phyloP scores from a whole-genome alignment of 1,140 invertebrate species.

The Muscidifurax raptorellus region DNA sequence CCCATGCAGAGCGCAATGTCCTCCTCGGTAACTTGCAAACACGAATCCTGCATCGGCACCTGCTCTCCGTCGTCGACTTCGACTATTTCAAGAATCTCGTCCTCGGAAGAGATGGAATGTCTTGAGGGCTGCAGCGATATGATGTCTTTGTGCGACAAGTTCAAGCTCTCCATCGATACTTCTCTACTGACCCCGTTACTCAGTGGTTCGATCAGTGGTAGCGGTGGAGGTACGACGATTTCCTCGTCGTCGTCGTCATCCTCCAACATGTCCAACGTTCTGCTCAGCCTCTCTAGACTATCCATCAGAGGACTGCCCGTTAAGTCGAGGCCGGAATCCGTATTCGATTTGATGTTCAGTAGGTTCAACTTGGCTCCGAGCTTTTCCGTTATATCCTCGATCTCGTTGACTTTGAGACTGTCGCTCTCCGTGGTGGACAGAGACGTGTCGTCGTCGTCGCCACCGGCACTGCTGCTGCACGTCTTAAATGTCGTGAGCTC shows the following conservation, averaged over 20 bases:
- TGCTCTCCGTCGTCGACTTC: conserved; percentile 88
- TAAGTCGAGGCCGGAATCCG: conserved; percentile 64
- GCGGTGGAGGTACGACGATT: conserved; percentile 83
- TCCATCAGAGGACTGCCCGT: conserved; percentile 67
- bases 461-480: conserved; percentile 73
- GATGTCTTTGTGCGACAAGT: conserved; percentile 75
- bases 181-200: conserved; percentile 81
- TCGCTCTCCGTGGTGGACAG: conserved; percentile 69
- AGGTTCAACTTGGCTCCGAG: conserved; percentile 70
- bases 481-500: conserved; percentile 81
- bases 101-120: conserved; percentile 74
- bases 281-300: conserved; percentile 61
- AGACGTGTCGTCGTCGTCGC: conserved; percentile 69
- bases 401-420: conserved; percentile 68
- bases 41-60: conserved; percentile 88
- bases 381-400: conserved; percentile 72
- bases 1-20: conserved; percentile 93
- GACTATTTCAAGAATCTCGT: conserved; percentile 88
- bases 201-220: conserved; percentile 84
- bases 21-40: conserved; percentile 92
- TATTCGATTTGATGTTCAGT: conserved; percentile 66
- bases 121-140: conserved; percentile 60
- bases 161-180: conserved; percentile 86
- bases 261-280: conserved; percentile 63
- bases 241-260: conserved; percentile 84